A percentile compares a stretch with the other conserved stretches of the same genome.
These are phyloP conservation scores for Brotula barbata DNA, from an alignment of 2,797 vertebrate genomes.

Conservation along the genomic window DNA sequence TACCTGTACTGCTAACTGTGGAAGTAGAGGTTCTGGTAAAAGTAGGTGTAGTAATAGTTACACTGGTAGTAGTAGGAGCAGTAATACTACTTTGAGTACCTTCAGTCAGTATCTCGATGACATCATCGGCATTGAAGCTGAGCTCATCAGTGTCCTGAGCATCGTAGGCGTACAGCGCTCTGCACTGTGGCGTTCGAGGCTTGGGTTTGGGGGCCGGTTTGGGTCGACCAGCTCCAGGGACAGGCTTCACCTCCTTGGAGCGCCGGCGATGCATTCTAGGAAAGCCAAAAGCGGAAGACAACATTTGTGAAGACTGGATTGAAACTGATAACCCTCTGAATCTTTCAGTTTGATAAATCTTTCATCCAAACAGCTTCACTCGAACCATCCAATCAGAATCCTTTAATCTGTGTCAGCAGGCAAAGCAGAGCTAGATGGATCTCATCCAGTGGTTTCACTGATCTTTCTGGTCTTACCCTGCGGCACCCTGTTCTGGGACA, in stretches of 20 bases:
- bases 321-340: too few species aligned
- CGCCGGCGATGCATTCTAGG: slow-evolving; percentile 78
- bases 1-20: too few species aligned
- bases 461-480: slow-evolving; percentile 71
- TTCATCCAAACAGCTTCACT: too few species aligned
- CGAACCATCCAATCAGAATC: too few species aligned
- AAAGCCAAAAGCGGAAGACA: slow-evolving; percentile 1
- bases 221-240: slow-evolving; percentile 78
- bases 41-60: neutral
- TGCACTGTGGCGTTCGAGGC: slow-evolving; percentile 78
- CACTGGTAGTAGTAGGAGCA: neutral
- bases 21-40: too few species aligned
- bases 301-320: neutral
- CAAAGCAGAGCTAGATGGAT: neutral
- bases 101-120: slow-evolving; percentile 82
- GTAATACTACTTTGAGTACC: slow-evolving; percentile 62
- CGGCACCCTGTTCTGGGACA: slow-evolving; percentile 84
- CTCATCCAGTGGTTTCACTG: neutral
- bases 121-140: slow-evolving; percentile 82
- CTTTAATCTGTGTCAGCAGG: too few species aligned
- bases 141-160: slow-evolving; percentile 88
- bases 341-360: too few species aligned
- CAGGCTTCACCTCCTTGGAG: slow-evolving; percentile 81
- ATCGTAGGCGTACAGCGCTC: slow-evolving; percentile 83
- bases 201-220: slow-evolving; percentile 77